phyloP scores from a whole-genome alignment of 2,113 vertebrate genomes.

The Andinoacara biseriatus region DNA sequence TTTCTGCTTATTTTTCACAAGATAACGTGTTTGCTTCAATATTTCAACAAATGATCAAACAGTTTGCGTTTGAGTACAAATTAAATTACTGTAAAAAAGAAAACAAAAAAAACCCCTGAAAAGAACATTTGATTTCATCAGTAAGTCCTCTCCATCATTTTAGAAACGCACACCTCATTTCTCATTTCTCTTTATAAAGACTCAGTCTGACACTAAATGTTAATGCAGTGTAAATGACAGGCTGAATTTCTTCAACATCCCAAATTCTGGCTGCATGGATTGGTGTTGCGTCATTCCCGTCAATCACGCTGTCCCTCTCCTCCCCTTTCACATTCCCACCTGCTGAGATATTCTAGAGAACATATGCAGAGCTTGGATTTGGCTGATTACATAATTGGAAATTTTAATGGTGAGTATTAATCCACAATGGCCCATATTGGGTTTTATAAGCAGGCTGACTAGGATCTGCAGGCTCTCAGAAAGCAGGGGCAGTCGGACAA shows the following conservation, averaged over 20 bases:
- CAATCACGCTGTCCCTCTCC: slow-evolving; percentile 24
- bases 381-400: slow-evolving; percentile 80
- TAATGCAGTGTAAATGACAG: not conserved
- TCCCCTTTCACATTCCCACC: slow-evolving; percentile 25
- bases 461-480: slow-evolving; percentile 59
- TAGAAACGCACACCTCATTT: not conserved
- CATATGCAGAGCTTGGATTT: slow-evolving; percentile 76
- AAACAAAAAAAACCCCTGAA: no score
- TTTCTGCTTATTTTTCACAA: not conserved
- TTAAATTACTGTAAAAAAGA: not conserved
- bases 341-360: slow-evolving; percentile 70
- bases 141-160: not conserved
- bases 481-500: slow-evolving; percentile 41
- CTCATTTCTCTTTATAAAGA: not conserved
- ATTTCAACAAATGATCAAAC: slow-evolving; percentile 5
- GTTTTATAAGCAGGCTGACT: slow-evolving; percentile 75
- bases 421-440: slow-evolving; percentile 75
- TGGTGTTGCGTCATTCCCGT: slow-evolving; percentile 53
- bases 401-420: slow-evolving; percentile 80
- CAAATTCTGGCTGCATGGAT: slow-evolving; percentile 22
- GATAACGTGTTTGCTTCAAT: not conserved
- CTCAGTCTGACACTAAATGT: not conserved
- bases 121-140: not conserved
- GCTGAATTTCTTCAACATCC: not conserved
- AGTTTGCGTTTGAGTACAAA: not conserved